Evolutionary conservation across 2,888 invertebrate genomes (phyloP).

Genomic region (Phania funesta): DNA sequence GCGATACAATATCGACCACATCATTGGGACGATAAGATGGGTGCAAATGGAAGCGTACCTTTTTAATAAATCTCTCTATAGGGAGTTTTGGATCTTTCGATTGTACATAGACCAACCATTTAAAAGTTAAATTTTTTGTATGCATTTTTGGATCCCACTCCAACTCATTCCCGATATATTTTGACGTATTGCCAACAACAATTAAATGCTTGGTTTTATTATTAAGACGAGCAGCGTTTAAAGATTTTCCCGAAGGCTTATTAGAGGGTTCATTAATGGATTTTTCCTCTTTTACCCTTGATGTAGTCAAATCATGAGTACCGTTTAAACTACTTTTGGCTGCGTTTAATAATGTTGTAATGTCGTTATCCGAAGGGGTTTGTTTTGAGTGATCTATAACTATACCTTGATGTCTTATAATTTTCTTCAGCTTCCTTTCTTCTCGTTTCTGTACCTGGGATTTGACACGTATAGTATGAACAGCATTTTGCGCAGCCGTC

Average conservation of each 20-base stretch:
- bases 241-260: constrained; percentile 45
- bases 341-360: constrained; percentile 23
- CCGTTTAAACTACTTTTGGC: background rate
- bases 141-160: constrained; percentile 71
- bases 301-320: background rate
- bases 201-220: constrained; percentile 83
- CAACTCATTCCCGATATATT: constrained; percentile 86
- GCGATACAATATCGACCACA: constrained; percentile 87
- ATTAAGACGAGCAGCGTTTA: constrained; percentile 71
- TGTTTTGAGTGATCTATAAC: constrained; percentile 75
- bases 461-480: constrained; percentile 75
- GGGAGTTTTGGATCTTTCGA: constrained; percentile 83
- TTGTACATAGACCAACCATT: constrained; percentile 94
- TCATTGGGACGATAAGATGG: constrained; percentile 94
- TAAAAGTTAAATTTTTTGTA: constrained; percentile 87
- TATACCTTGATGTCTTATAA: constrained; percentile 75
- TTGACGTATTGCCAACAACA: constrained; percentile 88
- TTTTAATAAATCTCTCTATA: constrained; percentile 84
- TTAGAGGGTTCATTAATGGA: background rate
- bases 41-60: constrained; percentile 90
- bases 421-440: constrained; percentile 73
- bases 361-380: constrained; percentile 12
- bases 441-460: constrained; percentile 74
- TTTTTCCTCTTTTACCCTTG: background rate
- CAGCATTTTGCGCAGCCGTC: constrained; percentile 81